Evolutionary conservation across 2,888 invertebrate species (phyloP).

Genomic region (Oasisia sp.): DNA sequence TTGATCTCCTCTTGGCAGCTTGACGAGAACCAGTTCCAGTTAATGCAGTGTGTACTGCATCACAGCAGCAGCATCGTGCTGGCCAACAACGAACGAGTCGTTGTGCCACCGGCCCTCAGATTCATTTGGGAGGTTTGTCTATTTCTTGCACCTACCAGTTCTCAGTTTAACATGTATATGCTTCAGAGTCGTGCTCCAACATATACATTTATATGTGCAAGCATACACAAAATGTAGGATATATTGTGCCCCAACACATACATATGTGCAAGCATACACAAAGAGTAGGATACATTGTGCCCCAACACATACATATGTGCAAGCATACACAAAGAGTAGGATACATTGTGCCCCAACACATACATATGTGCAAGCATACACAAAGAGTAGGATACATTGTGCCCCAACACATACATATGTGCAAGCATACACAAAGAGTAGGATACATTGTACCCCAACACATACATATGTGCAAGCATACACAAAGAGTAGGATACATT

Average conservation of each 20-base stretch:
- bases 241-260: too few species aligned
- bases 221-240: too few species aligned
- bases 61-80: slow-evolving; percentile 58
- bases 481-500: not conserved
- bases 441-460: too few species aligned
- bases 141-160: not conserved
- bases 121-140: slow-evolving; percentile 64
- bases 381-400: not conserved
- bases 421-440: not conserved
- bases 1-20: slow-evolving; percentile 44
- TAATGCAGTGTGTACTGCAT: slow-evolving; percentile 56
- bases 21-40: slow-evolving; percentile 59
- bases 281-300: not conserved
- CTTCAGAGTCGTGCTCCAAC: not conserved
- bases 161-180: not conserved
- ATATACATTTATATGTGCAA: too few species aligned
- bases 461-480: too few species aligned
- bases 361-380: too few species aligned
- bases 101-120: slow-evolving; percentile 55
- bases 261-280: too few species aligned
- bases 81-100: slow-evolving; percentile 61
- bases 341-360: too few species aligned
- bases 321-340: not conserved
- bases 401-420: too few species aligned
- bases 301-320: too few species aligned